Conservation (phyloP, 1,140 invertebrate species). For the Microplitis demolitor region DNA sequence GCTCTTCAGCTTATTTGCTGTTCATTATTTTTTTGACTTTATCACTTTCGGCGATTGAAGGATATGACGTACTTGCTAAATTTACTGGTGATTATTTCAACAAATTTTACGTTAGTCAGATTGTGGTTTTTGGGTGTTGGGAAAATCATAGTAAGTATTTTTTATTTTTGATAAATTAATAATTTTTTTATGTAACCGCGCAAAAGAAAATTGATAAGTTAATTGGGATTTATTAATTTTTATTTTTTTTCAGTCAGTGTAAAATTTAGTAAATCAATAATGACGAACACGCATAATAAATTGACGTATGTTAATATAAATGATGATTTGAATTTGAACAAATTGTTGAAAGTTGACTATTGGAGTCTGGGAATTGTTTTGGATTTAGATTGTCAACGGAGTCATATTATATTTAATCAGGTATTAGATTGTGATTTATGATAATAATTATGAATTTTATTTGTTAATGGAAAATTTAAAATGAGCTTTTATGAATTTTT, state of each 20-base stretch:
- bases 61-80: background rate
- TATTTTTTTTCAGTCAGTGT: too few relatives aligned
- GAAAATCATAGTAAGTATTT: constrained; percentile 16
- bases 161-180: constrained; percentile 10
- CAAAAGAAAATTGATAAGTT: too few relatives aligned
- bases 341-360: constrained; percentile 36
- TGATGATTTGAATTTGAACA: constrained; percentile 25
- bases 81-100: constrained; percentile 18
- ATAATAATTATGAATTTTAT: too few relatives aligned
- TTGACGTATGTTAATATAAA: constrained; percentile 27
- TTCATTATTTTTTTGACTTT: background rate
- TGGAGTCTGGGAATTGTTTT: constrained; percentile 36
- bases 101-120: constrained; percentile 2
- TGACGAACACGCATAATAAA: constrained; percentile 4
- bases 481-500: too few relatives aligned
- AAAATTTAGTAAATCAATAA: background rate
- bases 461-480: too few relatives aligned
- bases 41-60: background rate
- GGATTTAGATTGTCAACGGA: constrained; percentile 35
- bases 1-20: background rate
- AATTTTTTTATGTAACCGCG: background rate
- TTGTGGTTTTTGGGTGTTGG: constrained; percentile 29
- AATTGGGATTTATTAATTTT: too few relatives aligned
- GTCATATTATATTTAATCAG: constrained; percentile 33
- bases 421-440: constrained; percentile 10